Evolutionary conservation across 2,888 invertebrate genomes (phyloP), one percentile per base, ranked within the genome.

Genomic region (Acholoe squamosa): DNA sequence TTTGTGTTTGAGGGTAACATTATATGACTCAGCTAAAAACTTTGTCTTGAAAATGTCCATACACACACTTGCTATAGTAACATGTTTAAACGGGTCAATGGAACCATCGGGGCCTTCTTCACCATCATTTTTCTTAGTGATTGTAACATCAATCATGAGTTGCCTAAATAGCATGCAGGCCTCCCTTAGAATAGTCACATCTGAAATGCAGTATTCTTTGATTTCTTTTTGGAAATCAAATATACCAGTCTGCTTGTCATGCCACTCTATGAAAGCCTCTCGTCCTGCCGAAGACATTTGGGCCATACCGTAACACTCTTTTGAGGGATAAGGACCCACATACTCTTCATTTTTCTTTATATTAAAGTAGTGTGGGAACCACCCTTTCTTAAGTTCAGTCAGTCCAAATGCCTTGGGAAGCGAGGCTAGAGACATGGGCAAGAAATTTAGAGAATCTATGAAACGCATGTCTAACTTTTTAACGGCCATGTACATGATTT

Each of bases 301-400:
- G n/a, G 71, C n/a, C 19, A 67, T 19, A 43, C 56, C 76, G 34
- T 71, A 89, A 12, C 14, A 89, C 22, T n/a, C n/a, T 19, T 19
- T 19, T 34, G 12, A 34, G 1, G 89, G 89, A 22, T 28, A 33
- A n/a, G 67, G 89, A 5, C 76, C 76, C 19, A 71, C 34, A 71
- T 89, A 71, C 1, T 89, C 16, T 52, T 77, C 12, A 80, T 89
- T 80, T 12, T 34, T 54, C 22, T 3, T 28, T 25, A 52, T 76
- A 31, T 77, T 80, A 14, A 89, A 80, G 14, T 33, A 67, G 52
- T 89, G 89, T 33, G 76, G 71, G 34, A 89, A 89, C 16, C n/a
- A 71, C n/a, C 89, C 89, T 33, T 89, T 89, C 76, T 31, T 34
- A 10, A 76, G 89, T n/a, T 89, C 76, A 12, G 31, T n/a, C 3